Base-by-base conservation (phyloP, 2,888 invertebrate genomes). In the Drosophila mimica region DNA sequence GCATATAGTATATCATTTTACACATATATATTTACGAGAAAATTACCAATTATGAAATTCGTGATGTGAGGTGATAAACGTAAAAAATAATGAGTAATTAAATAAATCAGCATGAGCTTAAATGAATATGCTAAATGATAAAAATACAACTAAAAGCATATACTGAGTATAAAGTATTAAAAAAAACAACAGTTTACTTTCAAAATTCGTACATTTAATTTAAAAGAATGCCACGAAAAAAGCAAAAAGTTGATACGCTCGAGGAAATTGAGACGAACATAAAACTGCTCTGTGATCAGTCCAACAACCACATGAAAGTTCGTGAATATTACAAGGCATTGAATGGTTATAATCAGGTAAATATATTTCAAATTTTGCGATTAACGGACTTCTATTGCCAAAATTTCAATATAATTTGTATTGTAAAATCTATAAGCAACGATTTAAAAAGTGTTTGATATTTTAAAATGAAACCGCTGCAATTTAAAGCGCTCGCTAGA, bases 241-340 rank as follows among this genome's bases (percentile, higher is more conserved):
- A 92, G 38, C 78, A 83, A 40, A 91, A 92, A 79, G 88, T 81
- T 6, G 94, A 94, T 79, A 93, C 94, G 0, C 73, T 89, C 31
- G 93, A 93, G 57, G 92, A 93, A 79, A 87, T 92, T 28, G 92
- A 93, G 67, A 92, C 94, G 4, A 94, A 93, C 84, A 95, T 96
- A 0, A 96, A 96, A 91, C 94, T 97, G 63, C 94, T 96, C 86
- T 95, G 96, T 36, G 97, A 97, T 91, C 97, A 97, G 92, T 96
- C 97, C 13, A 94, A 95, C 20, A 96, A 96, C 38, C 96, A 97
- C 87, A 94, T 96, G 91, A 97, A 97, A 93, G 95, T 94, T 77
- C 96, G 96, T 15, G 95, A 96, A 92, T 96, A 96, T 82, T 94
- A 95, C 25, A 95, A 96, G 88, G 96, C 97, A 0, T 93, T 97